phyloP scores from a whole-genome alignment of 2,113 vertebrate genomes.

The Actenoides hombroni region DNA sequence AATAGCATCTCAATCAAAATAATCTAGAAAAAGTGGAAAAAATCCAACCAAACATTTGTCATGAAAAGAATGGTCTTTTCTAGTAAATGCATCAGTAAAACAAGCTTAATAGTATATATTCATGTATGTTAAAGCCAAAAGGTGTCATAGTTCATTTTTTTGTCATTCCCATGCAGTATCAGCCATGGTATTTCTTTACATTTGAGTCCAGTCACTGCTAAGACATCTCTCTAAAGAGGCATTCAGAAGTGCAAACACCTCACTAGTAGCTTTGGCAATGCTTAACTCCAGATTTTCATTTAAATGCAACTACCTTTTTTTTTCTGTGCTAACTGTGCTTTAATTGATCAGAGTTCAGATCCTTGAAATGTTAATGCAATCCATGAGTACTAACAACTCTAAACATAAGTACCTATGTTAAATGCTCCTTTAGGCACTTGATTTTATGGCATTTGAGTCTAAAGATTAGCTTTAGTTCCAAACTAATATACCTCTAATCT shows the following conservation, averaged over 20 bases:
- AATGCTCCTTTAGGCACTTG: neutral
- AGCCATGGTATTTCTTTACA: neutral
- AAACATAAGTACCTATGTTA: neutral
- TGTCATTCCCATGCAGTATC: neutral
- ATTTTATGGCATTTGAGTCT: neutral
- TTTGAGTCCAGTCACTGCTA: neutral
- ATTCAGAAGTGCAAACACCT: neutral
- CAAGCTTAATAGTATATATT: neutral
- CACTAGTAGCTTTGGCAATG: neutral
- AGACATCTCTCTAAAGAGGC: neutral
- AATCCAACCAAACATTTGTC: neutral
- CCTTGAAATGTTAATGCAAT: neutral
- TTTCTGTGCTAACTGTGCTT: neutral
- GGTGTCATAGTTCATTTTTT: neutral
- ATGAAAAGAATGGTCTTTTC: neutral
- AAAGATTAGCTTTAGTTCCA: neutral
- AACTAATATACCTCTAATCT: neutral
- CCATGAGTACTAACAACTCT: neutral
- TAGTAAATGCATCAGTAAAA: neutral
- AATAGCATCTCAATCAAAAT: neutral
- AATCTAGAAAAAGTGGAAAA: neutral
- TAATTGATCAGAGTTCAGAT: neutral
- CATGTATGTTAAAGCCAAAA: neutral
- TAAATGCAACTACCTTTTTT: neutral
- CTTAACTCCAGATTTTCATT: neutral